Evolutionary conservation across 2,888 invertebrate genomes (phyloP).

Genomic region (Adineta ricciae): DNA sequence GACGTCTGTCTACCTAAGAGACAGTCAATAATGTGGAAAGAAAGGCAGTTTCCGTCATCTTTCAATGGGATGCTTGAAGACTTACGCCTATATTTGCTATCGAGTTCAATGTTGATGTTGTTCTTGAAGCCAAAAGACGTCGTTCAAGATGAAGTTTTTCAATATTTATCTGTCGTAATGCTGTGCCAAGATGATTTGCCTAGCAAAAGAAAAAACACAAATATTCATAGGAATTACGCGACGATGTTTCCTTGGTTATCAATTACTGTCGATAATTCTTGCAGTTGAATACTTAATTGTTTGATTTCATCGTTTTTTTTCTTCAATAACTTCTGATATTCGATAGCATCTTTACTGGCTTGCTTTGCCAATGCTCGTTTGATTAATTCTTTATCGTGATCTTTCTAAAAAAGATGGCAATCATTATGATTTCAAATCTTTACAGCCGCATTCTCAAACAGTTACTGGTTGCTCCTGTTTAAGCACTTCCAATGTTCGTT

Average conservation of each 20-base stretch:
- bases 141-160: neutral
- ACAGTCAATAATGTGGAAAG: neutral
- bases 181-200: neutral
- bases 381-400: neutral
- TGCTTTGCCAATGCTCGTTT: conserved; percentile 20
- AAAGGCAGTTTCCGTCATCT: neutral
- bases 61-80: neutral
- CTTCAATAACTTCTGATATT: neutral
- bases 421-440: neutral
- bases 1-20: neutral
- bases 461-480: neutral
- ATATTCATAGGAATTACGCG: too few relatives aligned
- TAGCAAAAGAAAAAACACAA: neutral
- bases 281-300: neutral
- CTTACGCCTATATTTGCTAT: neutral
- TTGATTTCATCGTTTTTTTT: neutral
- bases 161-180: neutral
- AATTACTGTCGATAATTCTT: neutral
- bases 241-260: too few relatives aligned
- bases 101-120: neutral
- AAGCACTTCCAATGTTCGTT: neutral
- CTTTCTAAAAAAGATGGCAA: neutral
- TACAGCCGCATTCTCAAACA: neutral
- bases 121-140: neutral
- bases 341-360: neutral